These are phyloP conservation scores for Ctenicera cuprea DNA, from an alignment of 2,888 invertebrate genomes.

Conservation along the genomic window DNA sequence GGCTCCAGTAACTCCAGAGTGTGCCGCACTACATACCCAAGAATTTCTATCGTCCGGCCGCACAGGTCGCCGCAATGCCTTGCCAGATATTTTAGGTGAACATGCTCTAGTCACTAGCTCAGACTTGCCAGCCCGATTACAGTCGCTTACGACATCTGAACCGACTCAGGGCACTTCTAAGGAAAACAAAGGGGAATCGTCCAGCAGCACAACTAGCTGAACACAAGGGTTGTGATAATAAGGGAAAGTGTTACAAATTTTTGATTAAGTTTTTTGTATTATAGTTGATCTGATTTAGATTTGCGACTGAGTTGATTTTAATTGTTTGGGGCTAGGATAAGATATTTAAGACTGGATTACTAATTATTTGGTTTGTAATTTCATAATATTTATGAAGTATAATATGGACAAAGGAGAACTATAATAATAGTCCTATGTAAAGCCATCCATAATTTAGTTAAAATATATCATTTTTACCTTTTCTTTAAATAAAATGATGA, in stretches of 20 bases:
- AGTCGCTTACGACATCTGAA: constrained; percentile 81
- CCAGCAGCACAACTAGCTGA: constrained; percentile 62
- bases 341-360: constrained; percentile 3
- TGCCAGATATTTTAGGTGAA: constrained; percentile 88
- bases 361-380: too few relatives aligned
- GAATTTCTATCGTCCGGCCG: constrained; percentile 91
- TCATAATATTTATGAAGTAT: too few relatives aligned
- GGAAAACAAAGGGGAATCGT: constrained; percentile 52
- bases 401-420: too few relatives aligned
- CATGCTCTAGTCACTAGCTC: constrained; percentile 84
- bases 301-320: not conserved
- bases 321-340: not conserved
- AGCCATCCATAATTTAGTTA: too few relatives aligned
- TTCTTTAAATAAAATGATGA: too few relatives aligned
- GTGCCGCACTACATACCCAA: constrained; percentile 64
- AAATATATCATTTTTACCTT: too few relatives aligned
- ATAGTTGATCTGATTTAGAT: constrained; percentile 13
- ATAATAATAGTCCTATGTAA: too few relatives aligned
- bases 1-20: constrained; percentile 52
- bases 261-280: constrained; percentile 2
- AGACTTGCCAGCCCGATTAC: constrained; percentile 85
- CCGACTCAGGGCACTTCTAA: constrained; percentile 57
- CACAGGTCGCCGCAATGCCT: constrained; percentile 91
- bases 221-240: constrained; percentile 30
- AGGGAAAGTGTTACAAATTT: constrained; percentile 12